Conservation (phyloP, 2,888 invertebrate genomes). For the Portevinia maculata region DNA sequence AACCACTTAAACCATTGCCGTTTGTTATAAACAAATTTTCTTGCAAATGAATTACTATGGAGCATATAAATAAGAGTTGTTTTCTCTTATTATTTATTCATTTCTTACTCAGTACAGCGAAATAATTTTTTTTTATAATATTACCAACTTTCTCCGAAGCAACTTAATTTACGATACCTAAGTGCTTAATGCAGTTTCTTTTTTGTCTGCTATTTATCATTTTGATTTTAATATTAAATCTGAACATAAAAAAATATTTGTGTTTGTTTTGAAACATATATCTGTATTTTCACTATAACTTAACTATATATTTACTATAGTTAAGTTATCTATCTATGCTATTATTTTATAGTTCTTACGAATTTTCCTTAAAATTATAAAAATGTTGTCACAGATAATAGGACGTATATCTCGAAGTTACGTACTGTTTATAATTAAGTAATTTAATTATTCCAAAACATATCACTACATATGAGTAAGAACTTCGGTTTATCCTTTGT, state of each 20-base stretch:
- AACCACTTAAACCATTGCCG: slow-evolving; percentile 30
- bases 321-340: slow-evolving; percentile 46
- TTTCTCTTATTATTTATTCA: slow-evolving; percentile 32
- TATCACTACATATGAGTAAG: slow-evolving; percentile 49
- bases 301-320: slow-evolving; percentile 25
- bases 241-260: slow-evolving; percentile 74
- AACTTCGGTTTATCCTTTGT: slow-evolving; percentile 31
- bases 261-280: slow-evolving; percentile 68
- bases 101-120: slow-evolving; percentile 39
- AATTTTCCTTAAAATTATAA: slow-evolving; percentile 44
- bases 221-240: slow-evolving; percentile 66
- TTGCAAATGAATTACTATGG: slow-evolving; percentile 60
- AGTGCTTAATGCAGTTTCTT: slow-evolving; percentile 59
- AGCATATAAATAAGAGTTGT: slow-evolving; percentile 60
- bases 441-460: slow-evolving; percentile 62
- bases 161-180: slow-evolving; percentile 60
- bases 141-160: slow-evolving; percentile 60
- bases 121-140: slow-evolving; percentile 35
- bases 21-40: slow-evolving; percentile 21
- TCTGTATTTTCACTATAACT: slow-evolving; percentile 71
- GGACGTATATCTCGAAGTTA: slow-evolving; percentile 61
- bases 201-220: slow-evolving; percentile 56
- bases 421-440: slow-evolving; percentile 63
- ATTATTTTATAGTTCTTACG: slow-evolving; percentile 65
- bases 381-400: slow-evolving; percentile 70